Conservation (phyloP, 2,888 invertebrate species). For the Blera fallax region DNA sequence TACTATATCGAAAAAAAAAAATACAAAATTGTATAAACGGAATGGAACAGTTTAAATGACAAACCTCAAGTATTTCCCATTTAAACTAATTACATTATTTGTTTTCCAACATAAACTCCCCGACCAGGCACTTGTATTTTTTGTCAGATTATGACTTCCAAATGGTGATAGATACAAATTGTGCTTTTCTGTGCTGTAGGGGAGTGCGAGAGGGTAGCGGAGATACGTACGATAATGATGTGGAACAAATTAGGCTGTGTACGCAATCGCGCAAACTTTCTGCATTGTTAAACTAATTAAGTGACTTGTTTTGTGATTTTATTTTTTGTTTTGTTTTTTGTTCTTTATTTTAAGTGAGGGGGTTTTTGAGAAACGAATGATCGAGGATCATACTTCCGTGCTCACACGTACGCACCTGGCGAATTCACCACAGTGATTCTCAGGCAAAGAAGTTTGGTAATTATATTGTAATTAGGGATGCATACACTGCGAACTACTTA, state of each 20-base stretch:
- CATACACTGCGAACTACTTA: constrained; percentile 74
- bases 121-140: not conserved
- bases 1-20: not conserved
- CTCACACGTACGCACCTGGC: constrained; percentile 62
- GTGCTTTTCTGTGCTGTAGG: not conserved
- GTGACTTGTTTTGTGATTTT: constrained; percentile 68
- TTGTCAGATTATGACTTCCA: constrained; percentile 13
- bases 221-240: constrained; percentile 41
- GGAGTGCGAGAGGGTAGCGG: not conserved
- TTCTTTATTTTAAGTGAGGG: constrained; percentile 30
- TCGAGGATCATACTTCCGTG: constrained; percentile 39
- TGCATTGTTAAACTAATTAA: constrained; percentile 80
- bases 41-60: constrained; percentile 32
- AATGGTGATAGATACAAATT: constrained; percentile 41
- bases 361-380: constrained; percentile 8
- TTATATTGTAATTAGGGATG: constrained; percentile 82
- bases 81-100: constrained; percentile 35
- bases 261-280: constrained; percentile 61
- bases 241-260: constrained; percentile 59
- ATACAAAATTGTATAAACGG: not conserved
- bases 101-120: constrained; percentile 3
- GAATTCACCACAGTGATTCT: constrained; percentile 31
- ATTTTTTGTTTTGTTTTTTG: constrained; percentile 24
- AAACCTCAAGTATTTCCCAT: constrained; percentile 34
- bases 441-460: constrained; percentile 79